Evolutionary conservation across 2,888 invertebrate species (phyloP).

Genomic region (Bimastos eiseni): DNA sequence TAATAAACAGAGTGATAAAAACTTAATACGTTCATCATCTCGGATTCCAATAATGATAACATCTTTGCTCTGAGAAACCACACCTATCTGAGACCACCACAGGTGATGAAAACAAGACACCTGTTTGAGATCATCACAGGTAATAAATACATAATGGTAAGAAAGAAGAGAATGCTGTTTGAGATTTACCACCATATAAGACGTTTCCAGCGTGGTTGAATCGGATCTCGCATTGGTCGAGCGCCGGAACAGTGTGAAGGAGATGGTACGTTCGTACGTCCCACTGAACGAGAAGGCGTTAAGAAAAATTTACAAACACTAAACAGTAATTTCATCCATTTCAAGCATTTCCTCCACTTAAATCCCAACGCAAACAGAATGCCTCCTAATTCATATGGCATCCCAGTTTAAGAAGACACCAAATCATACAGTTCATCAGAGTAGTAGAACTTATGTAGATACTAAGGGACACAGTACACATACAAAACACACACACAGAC

Average conservation of each 20-base stretch:
- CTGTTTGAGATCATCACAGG: too few relatives aligned
- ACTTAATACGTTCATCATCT: too few relatives aligned
- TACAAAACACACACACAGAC: too few relatives aligned
- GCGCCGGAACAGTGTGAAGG: conserved; percentile 86
- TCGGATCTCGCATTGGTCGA: conserved; percentile 85
- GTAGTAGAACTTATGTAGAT: too few relatives aligned
- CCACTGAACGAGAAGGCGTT: conserved; percentile 72
- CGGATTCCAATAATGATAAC: background rate
- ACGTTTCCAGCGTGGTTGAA: conserved; percentile 86
- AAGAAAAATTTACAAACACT: conserved; percentile 41
- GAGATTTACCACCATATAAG: conserved; percentile 74
- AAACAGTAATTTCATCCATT: background rate
- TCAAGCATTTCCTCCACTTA: background rate
- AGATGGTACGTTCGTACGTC: conserved; percentile 92
- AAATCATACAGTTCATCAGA: too few relatives aligned
- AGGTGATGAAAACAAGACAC: too few relatives aligned
- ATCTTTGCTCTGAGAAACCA: background rate
- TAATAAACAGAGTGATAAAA: too few relatives aligned
- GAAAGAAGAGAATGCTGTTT: too few relatives aligned
- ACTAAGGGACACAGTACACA: too few relatives aligned
- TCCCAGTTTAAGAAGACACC: too few relatives aligned
- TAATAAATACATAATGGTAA: background rate
- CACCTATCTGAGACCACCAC: too few relatives aligned
- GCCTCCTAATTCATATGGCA: background rate
- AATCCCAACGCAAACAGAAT: background rate